Evolutionary conservation across 1,140 invertebrate species (phyloP), one percentile per base, ranked within the genome.

Genomic region (Heliconius congener): DNA sequence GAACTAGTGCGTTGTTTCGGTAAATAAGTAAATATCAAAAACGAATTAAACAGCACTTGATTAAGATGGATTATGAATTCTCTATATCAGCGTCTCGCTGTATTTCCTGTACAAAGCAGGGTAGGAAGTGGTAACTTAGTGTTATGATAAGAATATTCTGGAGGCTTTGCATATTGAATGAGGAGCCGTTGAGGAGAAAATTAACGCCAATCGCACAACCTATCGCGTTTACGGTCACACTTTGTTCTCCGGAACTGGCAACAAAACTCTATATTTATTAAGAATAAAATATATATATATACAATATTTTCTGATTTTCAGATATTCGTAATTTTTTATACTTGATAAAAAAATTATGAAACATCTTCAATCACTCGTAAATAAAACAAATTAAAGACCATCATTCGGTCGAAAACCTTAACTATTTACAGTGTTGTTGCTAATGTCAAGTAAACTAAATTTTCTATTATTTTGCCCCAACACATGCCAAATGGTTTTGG

Each of bases 401-500:
- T 60, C 19, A 27, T 3, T 23, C 55, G n/a, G 70, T 42, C 13
- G 11, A 76, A 76, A 8, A 39, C n/a, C 19, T 30, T 76, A 66
- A 37, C 19, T 66, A 66, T 70, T 76, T 50, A 50, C 30, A 76
- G n/a, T 73, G 50, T 52, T 52, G 77, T 78, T 78, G 77, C 77
- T 55, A 74, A 42, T 72, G 57, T 34, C 19, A 71, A 71, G 34
- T 30, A 77, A 78, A 73, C 19, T 78, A 66, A 39, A 55, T 78
- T 73, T 74, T 78, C 72, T 78, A 50, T n/a, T 70, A 74, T 52
- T 66, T 57, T 34, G 52, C 39, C 39, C 16, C 72, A 57, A 72
- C 71, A 52, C 60, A 75, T 79, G 78, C 78, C 78, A 79, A 79
- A 79, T 79, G 55, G n/a, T 79, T 79, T 46, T 75, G 70, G 57